These are phyloP conservation scores for Harmothoe impar DNA, from an alignment of 2,888 invertebrate species.

Conservation along the genomic window DNA sequence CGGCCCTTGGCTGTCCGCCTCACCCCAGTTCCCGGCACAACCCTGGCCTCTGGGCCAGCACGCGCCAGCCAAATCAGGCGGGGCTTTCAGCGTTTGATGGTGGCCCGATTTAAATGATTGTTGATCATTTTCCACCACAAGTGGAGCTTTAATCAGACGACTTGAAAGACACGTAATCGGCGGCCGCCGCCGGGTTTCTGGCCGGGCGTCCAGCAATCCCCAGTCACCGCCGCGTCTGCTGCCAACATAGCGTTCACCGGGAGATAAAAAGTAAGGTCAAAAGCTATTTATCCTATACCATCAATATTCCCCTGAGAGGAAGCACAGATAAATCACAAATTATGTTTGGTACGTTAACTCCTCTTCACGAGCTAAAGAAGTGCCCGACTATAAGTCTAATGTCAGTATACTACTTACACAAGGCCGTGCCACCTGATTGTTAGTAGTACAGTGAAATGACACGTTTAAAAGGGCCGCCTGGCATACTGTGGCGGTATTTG, in stretches of 20 bases:
- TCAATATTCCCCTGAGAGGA: not conserved
- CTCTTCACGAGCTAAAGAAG: too few relatives aligned
- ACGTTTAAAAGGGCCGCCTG: too few relatives aligned
- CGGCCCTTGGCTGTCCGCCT: not conserved
- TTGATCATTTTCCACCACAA: conserved; percentile 47
- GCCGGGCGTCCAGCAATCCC: not conserved
- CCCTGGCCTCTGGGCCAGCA: not conserved
- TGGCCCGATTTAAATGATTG: conserved; percentile 53
- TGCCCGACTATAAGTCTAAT: too few relatives aligned
- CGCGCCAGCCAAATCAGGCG: conserved; percentile 1
- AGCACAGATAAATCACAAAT: too few relatives aligned
- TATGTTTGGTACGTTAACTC: too few relatives aligned
- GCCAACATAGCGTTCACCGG: not conserved
- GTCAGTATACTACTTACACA: too few relatives aligned
- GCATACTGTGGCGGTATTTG: too few relatives aligned
- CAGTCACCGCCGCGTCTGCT: not conserved
- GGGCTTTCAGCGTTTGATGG: conserved; percentile 42
- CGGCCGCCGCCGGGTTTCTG: not conserved
- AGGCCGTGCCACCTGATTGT: too few relatives aligned
- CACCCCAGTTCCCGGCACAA: not conserved
- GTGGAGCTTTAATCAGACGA: conserved; percentile 38
- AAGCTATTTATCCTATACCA: not conserved
- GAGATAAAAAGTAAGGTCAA: too few relatives aligned
- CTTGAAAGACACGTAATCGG: conserved; percentile 34
- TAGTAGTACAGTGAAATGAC: too few relatives aligned